A percentile compares a stretch with the other conserved stretches of the same genome.
phyloP scores from a whole-genome alignment of 2,888 invertebrate species.

The Caenorhabditis becei region DNA sequence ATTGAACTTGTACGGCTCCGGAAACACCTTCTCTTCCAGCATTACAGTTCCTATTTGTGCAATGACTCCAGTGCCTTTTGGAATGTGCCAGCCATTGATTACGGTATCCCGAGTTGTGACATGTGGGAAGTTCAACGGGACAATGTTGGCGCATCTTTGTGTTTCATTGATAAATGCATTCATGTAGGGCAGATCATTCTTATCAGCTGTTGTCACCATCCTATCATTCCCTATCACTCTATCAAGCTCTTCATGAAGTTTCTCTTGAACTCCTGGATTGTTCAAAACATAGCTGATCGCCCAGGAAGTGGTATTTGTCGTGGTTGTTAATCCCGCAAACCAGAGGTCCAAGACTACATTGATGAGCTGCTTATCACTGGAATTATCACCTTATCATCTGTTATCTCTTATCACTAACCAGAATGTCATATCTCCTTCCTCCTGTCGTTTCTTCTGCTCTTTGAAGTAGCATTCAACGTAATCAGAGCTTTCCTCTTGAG shows the following conservation, averaged over 20 bases:
- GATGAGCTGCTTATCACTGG: constrained; percentile 46
- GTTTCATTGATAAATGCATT: constrained; percentile 67
- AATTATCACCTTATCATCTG: too few relatives aligned
- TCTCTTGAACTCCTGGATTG: constrained; percentile 58
- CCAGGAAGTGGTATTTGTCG: constrained; percentile 65
- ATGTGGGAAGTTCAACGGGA: constrained; percentile 59
- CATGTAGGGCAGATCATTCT: constrained; percentile 57
- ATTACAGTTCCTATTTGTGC: constrained; percentile 62
- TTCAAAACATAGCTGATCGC: constrained; percentile 59
- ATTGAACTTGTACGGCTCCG: constrained; percentile 69
- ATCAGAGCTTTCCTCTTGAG: constrained; percentile 47
- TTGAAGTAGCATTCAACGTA: constrained; percentile 59
- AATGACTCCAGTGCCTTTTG: constrained; percentile 49
- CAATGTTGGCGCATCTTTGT: constrained; percentile 60
- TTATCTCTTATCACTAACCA: too few relatives aligned
- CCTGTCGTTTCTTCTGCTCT: constrained; percentile 56
- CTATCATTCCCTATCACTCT: constrained; percentile 63
- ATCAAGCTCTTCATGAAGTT: constrained; percentile 64
- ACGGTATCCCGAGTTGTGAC: constrained; percentile 36
- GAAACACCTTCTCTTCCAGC: constrained; percentile 64
- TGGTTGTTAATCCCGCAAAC: constrained; percentile 67
- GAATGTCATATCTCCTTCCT: constrained; percentile 30
- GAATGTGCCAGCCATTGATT: constrained; percentile 47
- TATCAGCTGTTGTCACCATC: constrained; percentile 65
- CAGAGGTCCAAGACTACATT: constrained; percentile 65